Percentiles rank a stretch among this genome's conserved stretches.
These are phyloP conservation scores for Trachymyrmex septentrionalis DNA, from an alignment of 1,140 invertebrate genomes.

Conservation along the genomic window DNA sequence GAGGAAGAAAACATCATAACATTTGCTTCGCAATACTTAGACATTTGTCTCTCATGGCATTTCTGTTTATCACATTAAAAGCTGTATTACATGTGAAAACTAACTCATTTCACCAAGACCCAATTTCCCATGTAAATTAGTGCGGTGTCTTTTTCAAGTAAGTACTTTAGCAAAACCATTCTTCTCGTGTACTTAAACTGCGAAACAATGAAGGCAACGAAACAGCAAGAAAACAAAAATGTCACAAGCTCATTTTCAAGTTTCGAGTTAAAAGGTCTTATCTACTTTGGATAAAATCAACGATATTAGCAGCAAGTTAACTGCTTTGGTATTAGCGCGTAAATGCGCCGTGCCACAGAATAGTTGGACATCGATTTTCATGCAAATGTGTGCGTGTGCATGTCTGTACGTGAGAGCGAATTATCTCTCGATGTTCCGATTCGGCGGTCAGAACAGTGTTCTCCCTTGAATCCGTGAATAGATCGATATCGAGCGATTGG, in stretches of 20 bases:
- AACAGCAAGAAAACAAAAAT: not conserved
- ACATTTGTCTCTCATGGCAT: too few relatives aligned
- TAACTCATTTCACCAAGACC: too few relatives aligned
- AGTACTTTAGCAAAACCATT: too few relatives aligned
- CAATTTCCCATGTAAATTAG: too few relatives aligned
- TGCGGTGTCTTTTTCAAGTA: too few relatives aligned
- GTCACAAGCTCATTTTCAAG: not conserved
- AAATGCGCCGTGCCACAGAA: conserved; percentile 32
- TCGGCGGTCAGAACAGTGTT: conserved; percentile 41
- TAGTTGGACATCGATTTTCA: conserved; percentile 54
- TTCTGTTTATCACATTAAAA: too few relatives aligned
- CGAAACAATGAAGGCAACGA: not conserved
- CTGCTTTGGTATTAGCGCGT: conserved; percentile 27
- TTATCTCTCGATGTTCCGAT: conserved; percentile 53
- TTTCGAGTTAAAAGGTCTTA: not conserved
- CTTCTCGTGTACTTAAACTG: too few relatives aligned
- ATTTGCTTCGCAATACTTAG: too few relatives aligned
- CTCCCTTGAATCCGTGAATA: conserved; percentile 12
- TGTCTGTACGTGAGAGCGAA: conserved; percentile 15
- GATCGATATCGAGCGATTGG: conserved; percentile 59
- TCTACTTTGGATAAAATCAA: not conserved
- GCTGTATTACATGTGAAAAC: too few relatives aligned
- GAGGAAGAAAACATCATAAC: too few relatives aligned
- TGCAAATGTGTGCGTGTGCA: not conserved
- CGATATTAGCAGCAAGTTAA: conserved; percentile 43